Evolutionary conservation across 2,888 invertebrate genomes (phyloP).

Genomic region (Acanthacorydalis orientalis): DNA sequence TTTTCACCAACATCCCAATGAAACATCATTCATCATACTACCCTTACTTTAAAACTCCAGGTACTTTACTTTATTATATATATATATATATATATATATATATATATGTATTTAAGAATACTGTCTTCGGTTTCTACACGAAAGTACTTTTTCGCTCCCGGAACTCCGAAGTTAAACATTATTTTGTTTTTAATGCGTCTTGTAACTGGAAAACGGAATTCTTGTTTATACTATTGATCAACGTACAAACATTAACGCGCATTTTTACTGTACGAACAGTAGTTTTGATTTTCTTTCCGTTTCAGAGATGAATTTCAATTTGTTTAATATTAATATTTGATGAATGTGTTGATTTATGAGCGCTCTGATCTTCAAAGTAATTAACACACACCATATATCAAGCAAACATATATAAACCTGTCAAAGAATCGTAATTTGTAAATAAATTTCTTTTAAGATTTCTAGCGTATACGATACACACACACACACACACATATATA

Average conservation of each 20-base stretch:
- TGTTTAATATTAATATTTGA: background rate
- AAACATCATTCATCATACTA: too few species aligned
- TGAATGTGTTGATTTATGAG: background rate
- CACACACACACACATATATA: background rate
- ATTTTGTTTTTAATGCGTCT: background rate
- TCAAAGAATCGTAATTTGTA: too few species aligned
- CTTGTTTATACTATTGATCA: conserved; percentile 7
- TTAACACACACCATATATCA: too few species aligned
- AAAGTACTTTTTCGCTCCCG: background rate
- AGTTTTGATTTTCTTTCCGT: too few species aligned
- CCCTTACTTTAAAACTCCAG: too few species aligned
- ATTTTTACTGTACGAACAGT: too few species aligned
- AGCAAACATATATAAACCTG: background rate
- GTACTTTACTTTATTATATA: conserved; percentile 5
- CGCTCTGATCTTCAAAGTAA: background rate
- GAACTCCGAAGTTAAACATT: background rate
- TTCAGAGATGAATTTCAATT: too few species aligned
- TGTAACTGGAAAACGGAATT: conserved; percentile 4
- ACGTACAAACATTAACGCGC: too few species aligned
- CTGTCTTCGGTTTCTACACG: conserved; percentile 3
- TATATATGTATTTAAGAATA: conserved; percentile 6
- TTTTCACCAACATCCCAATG: too few species aligned
- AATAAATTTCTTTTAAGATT: too few species aligned
- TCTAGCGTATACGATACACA: too few species aligned
- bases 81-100: conserved; percentile 9